Conservation (phyloP, 2,797 vertebrate genomes). For the Psittacula echo region DNA sequence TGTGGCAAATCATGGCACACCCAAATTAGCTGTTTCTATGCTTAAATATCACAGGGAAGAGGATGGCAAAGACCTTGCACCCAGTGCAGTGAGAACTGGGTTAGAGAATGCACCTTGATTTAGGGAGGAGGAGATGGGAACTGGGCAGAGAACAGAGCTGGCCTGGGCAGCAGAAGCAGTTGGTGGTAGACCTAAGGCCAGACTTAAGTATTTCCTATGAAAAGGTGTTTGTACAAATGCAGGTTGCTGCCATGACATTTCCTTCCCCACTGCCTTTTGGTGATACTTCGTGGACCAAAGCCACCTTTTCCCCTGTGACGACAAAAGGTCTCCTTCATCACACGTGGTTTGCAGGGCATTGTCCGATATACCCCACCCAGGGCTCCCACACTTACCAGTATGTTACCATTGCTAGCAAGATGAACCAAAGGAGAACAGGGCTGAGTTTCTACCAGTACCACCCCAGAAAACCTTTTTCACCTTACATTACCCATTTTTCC, state of each 20-base stretch:
- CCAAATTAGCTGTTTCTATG: neutral
- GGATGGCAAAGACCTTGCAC: neutral
- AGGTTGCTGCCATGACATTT: accelerated
- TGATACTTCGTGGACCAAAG: neutral
- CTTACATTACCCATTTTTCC: neutral
- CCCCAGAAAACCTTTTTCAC: neutral
- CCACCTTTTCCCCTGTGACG: accelerated
- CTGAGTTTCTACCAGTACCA: neutral
- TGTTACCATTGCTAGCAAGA: neutral
- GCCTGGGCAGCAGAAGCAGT: neutral
- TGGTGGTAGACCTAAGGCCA: neutral
- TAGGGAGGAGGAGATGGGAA: neutral
- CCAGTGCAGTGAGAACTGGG: accelerated
- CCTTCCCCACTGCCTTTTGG: neutral
- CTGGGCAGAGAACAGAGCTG: neutral
- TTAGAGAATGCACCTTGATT: neutral
- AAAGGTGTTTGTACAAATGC: neutral
- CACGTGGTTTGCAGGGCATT: neutral
- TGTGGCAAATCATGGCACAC: accelerated
- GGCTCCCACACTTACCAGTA: accelerated
- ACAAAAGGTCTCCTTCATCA: neutral
- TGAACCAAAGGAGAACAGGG: neutral
- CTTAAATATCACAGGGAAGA: accelerated
- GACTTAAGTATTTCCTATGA: accelerated
- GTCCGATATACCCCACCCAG: neutral